Evolutionary conservation across 35 echinoderm and acorn worm species (phyloP).

Genomic region (Holothuria glaberrima): DNA sequence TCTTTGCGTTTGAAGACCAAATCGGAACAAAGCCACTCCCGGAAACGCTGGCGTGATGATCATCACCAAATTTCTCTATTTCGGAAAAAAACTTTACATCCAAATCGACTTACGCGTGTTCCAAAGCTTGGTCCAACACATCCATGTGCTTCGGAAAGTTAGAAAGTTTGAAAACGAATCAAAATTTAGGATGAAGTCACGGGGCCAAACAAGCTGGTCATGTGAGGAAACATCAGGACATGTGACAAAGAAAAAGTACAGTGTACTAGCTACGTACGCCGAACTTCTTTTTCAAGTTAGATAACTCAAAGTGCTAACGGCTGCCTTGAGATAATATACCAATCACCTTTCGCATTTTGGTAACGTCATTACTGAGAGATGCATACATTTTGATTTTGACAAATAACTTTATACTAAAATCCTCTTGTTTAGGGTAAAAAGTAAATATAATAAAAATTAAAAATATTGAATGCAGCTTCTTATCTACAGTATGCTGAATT

Average conservation of each 20-base stretch:
- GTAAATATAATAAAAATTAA: no score
- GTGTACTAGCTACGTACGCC: no score
- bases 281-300: no score
- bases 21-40: constrained; percentile 46
- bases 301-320: no score
- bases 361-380: no score
- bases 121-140: constrained; percentile 71
- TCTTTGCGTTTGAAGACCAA: constrained; percentile 10
- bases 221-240: constrained; percentile 72
- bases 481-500: no score
- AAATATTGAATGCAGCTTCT: no score
- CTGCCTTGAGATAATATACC: no score
- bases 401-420: no score
- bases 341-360: no score
- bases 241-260: constrained; percentile 59
- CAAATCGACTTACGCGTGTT: constrained; percentile 66
- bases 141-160: constrained; percentile 67
- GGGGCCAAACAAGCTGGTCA: constrained; percentile 87
- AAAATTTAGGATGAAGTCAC: constrained; percentile 73
- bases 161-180: constrained; percentile 79
- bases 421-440: no score
- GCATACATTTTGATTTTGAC: no score
- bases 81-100: neutral
- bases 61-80: neutral
- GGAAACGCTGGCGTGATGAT: neutral